Conservation (phyloP, 2,888 invertebrate species). For the Carterocephalus palaemon region DNA sequence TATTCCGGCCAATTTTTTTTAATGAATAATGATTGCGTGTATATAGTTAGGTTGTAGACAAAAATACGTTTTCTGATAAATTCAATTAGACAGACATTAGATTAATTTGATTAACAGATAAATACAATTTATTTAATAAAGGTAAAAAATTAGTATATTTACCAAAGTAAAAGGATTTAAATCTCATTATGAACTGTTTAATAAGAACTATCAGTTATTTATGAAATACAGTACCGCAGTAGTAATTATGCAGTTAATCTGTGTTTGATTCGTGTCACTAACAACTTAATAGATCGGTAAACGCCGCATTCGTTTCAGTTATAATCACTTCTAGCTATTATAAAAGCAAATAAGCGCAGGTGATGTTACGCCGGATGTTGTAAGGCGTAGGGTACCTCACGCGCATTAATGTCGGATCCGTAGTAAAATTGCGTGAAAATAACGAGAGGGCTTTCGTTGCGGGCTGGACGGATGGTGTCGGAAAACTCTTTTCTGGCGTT, state of each 20-base stretch:
- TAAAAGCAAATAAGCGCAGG: conserved; percentile 32
- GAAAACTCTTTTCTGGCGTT: conserved; percentile 43
- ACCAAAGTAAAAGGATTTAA: too few relatives aligned
- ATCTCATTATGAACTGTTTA: too few relatives aligned
- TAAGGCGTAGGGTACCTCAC: neutral
- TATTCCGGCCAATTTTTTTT: too few relatives aligned
- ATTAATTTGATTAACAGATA: too few relatives aligned
- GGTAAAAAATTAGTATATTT: too few relatives aligned
- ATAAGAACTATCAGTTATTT: neutral
- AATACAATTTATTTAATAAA: too few relatives aligned
- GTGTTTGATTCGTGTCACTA: neutral
- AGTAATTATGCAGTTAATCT: neutral
- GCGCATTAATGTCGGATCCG: neutral
- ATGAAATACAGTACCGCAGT: neutral
- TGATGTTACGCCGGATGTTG: conserved; percentile 25
- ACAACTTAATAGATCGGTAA: conserved; percentile 11
- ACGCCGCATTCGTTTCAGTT: conserved; percentile 17
- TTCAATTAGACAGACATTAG: too few relatives aligned
- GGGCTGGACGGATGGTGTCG: conserved; percentile 26
- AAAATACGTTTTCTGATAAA: too few relatives aligned
- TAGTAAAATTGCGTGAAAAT: conserved; percentile 10
- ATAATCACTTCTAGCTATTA: conserved; percentile 33
- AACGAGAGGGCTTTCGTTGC: neutral
- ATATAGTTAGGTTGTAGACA: too few relatives aligned
- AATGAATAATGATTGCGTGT: too few relatives aligned